phyloP scores from a whole-genome alignment of 2,113 vertebrate genomes.

The Rhabdomys dilectus region DNA sequence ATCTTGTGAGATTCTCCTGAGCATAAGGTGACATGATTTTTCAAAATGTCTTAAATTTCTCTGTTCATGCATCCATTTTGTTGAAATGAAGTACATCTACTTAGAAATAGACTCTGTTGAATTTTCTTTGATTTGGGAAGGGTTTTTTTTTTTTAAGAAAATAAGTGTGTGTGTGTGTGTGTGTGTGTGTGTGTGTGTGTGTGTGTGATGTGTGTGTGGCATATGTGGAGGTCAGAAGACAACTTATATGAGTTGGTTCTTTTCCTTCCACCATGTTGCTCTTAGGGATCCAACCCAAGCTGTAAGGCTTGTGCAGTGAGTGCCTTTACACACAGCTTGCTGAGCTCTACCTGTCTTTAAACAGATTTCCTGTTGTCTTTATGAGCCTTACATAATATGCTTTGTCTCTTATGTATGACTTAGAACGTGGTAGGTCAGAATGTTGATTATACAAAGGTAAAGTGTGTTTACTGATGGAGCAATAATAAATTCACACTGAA shows the following conservation, averaged over 20 bases:
- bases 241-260: not conserved
- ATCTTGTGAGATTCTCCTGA: constrained; percentile 13
- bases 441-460: constrained; percentile 59
- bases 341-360: constrained; percentile 26
- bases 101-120: constrained; percentile 38
- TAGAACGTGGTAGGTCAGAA: constrained; percentile 56
- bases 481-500: constrained; percentile 52
- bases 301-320: not conserved
- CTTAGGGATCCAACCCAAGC: not conserved
- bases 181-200: no score
- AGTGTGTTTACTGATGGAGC: constrained; percentile 52
- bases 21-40: constrained; percentile 34
- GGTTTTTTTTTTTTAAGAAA: not conserved
- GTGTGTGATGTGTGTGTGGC: not conserved
- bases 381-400: constrained; percentile 33
- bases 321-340: not conserved
- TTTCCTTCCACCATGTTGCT: not conserved
- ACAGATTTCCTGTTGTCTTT: constrained; percentile 50
- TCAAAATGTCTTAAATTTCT: constrained; percentile 53
- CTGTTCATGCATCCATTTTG: constrained; percentile 46
- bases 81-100: constrained; percentile 14
- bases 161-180: not conserved
- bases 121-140: constrained; percentile 64
- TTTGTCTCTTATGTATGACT: constrained; percentile 25
- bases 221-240: not conserved